Evolutionary conservation across 2,888 invertebrate genomes (phyloP), one percentile per base, ranked within the genome.

Genomic region (Antitype chi): DNA sequence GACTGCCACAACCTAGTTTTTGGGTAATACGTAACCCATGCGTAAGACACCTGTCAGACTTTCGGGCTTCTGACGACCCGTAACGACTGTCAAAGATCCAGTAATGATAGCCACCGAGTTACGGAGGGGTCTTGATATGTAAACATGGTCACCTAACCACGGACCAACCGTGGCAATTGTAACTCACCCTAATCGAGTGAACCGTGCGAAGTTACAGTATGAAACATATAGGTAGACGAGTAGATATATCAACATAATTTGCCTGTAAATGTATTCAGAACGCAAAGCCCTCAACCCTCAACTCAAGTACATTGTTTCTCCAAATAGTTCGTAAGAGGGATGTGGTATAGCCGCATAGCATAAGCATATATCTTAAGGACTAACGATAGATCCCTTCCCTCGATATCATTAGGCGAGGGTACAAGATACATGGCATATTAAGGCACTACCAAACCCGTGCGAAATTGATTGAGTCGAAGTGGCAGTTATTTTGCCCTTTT

Each of bases 401-500:
- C 69, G 55, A 78, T 72, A 78, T 84, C 71, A 73, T 83, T 78
- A 83, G 69, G 64, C 64, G 59, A 70, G 78, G 78, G 57, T 74
- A 76, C 70, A 77, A 74, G 69, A 86, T 59, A 78, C 60, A 72
- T 62, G 15, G 68, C 43, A 68, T 72, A 77, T 83, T 76, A 85
- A 72, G 85, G 82, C 82, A 43, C 69, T 60, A 82, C 63, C 20
- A 70, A 15, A 47, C 67, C 9, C 60, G 38, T 25, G n/a, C 67
- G 23, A 68, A 86, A 82, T 77, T 74, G 73, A 83, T 77, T 64
- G 73, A 70, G 57, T 78, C 57, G 68, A 83, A 74, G 49, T 47
- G 20, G 62, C 32, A 67, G 64, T 78, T 83, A 86, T 78, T 64
- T 70, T 52, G 32, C 57, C 60, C 70, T 49, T 77, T 83, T 83